Conservation (phyloP, 53 echinoderm and acorn worm genomes). For the Pentamera pediparva region DNA sequence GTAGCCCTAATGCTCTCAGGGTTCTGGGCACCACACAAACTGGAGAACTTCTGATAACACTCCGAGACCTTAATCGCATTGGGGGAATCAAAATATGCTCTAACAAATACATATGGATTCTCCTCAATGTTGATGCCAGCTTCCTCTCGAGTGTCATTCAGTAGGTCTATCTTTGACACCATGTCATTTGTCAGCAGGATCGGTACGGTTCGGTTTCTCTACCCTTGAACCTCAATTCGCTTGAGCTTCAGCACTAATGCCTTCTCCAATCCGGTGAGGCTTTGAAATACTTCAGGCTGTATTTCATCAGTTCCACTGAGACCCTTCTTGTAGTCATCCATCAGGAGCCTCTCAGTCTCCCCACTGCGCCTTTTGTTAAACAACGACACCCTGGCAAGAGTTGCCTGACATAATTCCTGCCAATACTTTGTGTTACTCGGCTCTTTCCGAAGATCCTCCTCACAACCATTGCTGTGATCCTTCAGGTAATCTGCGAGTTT, state of each 20-base stretch:
- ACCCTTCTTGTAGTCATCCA: conserved; percentile 20
- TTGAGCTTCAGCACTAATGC: conserved; percentile 30
- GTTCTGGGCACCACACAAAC: conserved; percentile 22
- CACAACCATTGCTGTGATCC: background rate
- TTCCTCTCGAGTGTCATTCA: conserved; percentile 21
- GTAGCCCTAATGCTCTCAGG: conserved; percentile 45
- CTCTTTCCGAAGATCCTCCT: conserved; percentile 10
- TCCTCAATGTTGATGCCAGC: conserved; percentile 27
- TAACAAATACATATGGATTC: conserved; percentile 56
- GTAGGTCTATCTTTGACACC: conserved; percentile 29
- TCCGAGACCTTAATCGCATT: conserved; percentile 29
- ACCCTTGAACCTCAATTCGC: conserved; percentile 54
- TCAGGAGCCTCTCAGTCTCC: conserved; percentile 33
- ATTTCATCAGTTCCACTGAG: background rate
- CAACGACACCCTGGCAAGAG: conserved; percentile 40
- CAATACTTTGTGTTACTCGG: conserved; percentile 19
- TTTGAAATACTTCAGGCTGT: conserved; percentile 36
- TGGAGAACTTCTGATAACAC: conserved; percentile 39
- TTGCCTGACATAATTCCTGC: conserved; percentile 46
- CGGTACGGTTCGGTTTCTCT: conserved; percentile 55
- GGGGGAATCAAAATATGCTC: conserved; percentile 22
- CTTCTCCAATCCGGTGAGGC: conserved; percentile 42
- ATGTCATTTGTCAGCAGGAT: conserved; percentile 45
- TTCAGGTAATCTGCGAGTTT: conserved; percentile 38
- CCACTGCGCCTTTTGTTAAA: conserved; percentile 56